Conservation (phyloP, 2,797 vertebrate genomes). For the Enteromius radiatus region DNA sequence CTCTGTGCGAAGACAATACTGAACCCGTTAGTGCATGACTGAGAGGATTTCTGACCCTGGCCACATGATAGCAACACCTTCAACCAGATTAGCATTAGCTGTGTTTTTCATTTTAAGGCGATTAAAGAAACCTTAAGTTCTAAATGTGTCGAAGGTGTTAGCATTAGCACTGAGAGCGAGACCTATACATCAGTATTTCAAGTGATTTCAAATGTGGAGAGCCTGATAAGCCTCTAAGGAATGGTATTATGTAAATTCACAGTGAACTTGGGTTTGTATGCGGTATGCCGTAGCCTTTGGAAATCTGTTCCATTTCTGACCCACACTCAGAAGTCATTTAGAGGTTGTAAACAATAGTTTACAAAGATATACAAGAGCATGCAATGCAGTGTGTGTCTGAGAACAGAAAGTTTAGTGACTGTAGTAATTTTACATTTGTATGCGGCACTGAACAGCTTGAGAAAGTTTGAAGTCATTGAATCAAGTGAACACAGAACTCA, state of each 20-base stretch:
- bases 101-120: conserved; percentile 17
- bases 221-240: conserved; percentile 12
- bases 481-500: neutral
- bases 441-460: conserved; percentile 5
- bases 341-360: conserved; percentile 2
- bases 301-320: conserved; percentile 5
- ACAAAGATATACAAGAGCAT: neutral
- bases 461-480: conserved; percentile 9
- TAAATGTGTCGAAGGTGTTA: conserved; percentile 22
- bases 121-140: conserved; percentile 22
- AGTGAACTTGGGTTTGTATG: neutral
- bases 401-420: conserved; percentile 13
- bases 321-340: neutral
- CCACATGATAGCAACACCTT: conserved; percentile 44
- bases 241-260: conserved; percentile 11
- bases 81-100: conserved; percentile 45
- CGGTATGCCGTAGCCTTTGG: conserved; percentile 4
- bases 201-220: conserved; percentile 2
- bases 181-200: neutral
- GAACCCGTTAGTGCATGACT: conserved; percentile 10
- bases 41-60: conserved; percentile 22
- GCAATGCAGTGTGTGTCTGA: neutral
- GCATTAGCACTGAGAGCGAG: conserved; percentile 13
- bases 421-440: conserved; percentile 1
- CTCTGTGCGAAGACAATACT: neutral